Evolutionary conservation across 2,797 vertebrate species (phyloP).

Genomic region (Naso thynnoides): DNA sequence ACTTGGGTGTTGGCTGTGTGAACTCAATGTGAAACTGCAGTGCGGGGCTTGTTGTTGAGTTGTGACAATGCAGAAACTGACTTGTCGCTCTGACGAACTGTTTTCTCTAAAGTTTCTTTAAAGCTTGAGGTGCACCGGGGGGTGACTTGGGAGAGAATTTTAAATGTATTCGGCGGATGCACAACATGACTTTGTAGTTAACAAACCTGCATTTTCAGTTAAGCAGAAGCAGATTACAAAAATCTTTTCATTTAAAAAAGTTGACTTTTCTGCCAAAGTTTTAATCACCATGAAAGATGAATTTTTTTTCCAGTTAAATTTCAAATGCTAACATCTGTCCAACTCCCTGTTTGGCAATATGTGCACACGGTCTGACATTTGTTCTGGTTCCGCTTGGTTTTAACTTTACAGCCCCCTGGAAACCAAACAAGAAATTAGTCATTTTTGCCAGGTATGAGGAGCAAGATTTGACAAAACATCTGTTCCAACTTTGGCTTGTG

Average conservation of each 20-base stretch:
- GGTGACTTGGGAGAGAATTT: background rate
- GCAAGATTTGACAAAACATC: slow-evolving; percentile 67
- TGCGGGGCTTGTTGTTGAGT: background rate
- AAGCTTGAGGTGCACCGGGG: background rate
- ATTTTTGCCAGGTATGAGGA: slow-evolving; percentile 68
- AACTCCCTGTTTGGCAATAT: slow-evolving; percentile 74
- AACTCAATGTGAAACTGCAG: background rate
- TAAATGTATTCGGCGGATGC: slow-evolving; percentile 1
- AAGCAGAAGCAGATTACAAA: slow-evolving; percentile 12
- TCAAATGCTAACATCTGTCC: slow-evolving; percentile 69
- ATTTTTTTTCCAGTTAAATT: slow-evolving; percentile 59
- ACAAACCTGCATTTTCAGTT: slow-evolving; percentile 6
- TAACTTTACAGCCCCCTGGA: slow-evolving; percentile 71
- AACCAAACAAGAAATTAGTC: slow-evolving; percentile 71
- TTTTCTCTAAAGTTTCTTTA: background rate
- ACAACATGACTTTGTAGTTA: background rate
- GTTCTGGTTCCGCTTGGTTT: slow-evolving; percentile 75
- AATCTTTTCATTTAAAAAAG: slow-evolving; percentile 35
- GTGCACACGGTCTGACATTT: slow-evolving; percentile 67
- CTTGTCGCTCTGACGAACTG: background rate
- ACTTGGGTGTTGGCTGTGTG: background rate
- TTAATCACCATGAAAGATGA: slow-evolving; percentile 48
- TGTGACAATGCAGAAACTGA: background rate
- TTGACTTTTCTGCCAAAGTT: slow-evolving; percentile 44
- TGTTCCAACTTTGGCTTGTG: slow-evolving; percentile 67